Conservation (phyloP, 2,888 invertebrate species). For the Rotaria macrura region DNA sequence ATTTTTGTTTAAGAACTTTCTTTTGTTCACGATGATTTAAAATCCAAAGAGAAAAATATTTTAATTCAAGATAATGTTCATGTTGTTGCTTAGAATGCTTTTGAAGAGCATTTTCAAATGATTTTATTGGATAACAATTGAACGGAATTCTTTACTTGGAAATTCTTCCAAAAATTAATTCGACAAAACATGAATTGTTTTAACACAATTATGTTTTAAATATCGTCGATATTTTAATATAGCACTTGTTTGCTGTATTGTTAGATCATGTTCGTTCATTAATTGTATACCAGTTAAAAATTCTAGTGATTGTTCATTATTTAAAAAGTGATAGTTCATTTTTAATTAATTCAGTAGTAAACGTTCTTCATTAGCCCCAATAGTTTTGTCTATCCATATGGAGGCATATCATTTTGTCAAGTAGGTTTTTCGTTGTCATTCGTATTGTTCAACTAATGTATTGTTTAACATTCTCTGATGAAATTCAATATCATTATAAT, state of each 20-base stretch:
- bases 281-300: background rate
- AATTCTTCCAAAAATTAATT: background rate
- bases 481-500: background rate
- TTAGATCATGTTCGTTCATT: background rate
- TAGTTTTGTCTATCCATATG: background rate
- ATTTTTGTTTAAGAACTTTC: background rate
- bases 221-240: background rate
- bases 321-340: background rate
- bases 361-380: background rate
- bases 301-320: conserved; percentile 14
- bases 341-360: background rate
- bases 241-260: background rate
- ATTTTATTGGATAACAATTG: background rate
- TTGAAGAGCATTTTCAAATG: background rate
- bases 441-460: background rate
- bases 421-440: background rate
- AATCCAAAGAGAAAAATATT: background rate
- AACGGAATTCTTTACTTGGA: background rate
- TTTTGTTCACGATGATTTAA: background rate
- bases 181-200: background rate
- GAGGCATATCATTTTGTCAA: background rate
- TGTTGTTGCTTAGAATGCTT: background rate
- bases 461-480: background rate
- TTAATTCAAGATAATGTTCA: background rate
- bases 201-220: background rate